Base-by-base conservation (phyloP, 2,888 invertebrate species). In the Homarus gammarus region DNA sequence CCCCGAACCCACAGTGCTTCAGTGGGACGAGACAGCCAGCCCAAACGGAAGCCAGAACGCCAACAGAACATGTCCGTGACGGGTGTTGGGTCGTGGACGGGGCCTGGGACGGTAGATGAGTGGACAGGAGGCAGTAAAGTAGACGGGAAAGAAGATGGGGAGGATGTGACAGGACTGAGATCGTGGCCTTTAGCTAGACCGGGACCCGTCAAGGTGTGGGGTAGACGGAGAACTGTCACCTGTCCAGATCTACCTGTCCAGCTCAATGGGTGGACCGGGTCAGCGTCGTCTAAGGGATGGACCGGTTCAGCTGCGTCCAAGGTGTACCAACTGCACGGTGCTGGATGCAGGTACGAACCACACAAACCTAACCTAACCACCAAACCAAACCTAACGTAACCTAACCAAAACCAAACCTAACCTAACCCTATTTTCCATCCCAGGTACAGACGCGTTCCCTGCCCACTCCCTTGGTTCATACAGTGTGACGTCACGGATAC, bases 391-490 rank as follows among this genome's bases (percentile, higher is more conserved):
- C n/a, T n/a, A n/a, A n/a, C n/a, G n/a, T n/a, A n/a, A n/a, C n/a
- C n/a, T n/a, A n/a, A n/a, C n/a, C n/a, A n/a, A n/a, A n/a, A n/a
- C n/a, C n/a, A n/a, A n/a, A n/a, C n/a, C n/a, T n/a, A n/a, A n/a
- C n/a, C n/a, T n/a, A n/a, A n/a, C n/a, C 10, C 56, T 56, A 6
- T 64, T 56, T 33, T 51, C 51, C 8, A n/a, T 64, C 31, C 12
- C 81, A 87, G 87, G 75, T 82, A 82, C 82, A 56, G 87, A 22
- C 81, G 82, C 2, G 82, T 82, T 44, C 87, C 87, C n/a, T 82
- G 83, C 72, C 87, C 86, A 40, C 83, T 86, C 49, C 90, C 90
- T 0, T 83, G 83, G 82, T 90, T 86, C 90, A 38, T 90, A 27
- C 82, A 82, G 51, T 61, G 77, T 27, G 87, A 90, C 70, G 77